phyloP scores from a whole-genome alignment of 2,888 invertebrate species.

The Drosophila lutescens region DNA sequence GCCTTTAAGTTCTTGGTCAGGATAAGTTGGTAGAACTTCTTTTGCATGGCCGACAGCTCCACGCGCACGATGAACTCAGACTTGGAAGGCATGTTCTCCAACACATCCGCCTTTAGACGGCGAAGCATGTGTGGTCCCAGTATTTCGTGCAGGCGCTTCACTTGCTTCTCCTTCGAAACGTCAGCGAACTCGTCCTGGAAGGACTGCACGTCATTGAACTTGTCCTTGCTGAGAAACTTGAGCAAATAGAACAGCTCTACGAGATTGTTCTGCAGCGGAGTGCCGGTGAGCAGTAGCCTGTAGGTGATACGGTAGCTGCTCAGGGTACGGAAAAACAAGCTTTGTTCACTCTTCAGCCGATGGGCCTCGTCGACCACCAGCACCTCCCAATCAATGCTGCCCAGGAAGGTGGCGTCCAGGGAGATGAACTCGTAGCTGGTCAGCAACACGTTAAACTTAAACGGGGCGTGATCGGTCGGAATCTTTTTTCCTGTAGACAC shows the following conservation, averaged over 20 bases:
- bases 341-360: not conserved
- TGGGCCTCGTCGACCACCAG: slow-evolving; percentile 3
- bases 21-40: not conserved
- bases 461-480: not conserved
- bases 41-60: slow-evolving; percentile 5
- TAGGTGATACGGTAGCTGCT: not conserved
- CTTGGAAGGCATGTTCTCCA: slow-evolving; percentile 2
- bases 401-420: not conserved
- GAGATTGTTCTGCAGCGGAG: slow-evolving; percentile 4
- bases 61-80: slow-evolving; percentile 3
- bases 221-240: not conserved
- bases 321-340: not conserved
- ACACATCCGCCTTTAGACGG: not conserved
- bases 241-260: not conserved
- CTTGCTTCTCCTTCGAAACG: not conserved
- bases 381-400: not conserved
- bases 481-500: not conserved
- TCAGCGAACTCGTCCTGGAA: slow-evolving; percentile 1
- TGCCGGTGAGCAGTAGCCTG: slow-evolving; percentile 1
- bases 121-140: slow-evolving; percentile 1
- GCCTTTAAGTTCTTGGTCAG: slow-evolving; percentile 1
- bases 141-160: slow-evolving; percentile 2
- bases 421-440: slow-evolving; percentile 1
- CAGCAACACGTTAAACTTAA: not conserved
- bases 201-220: not conserved